These are phyloP conservation scores for Galeopterus variegatus DNA, from an alignment of 2,113 vertebrate genomes.

Conservation along the genomic window DNA sequence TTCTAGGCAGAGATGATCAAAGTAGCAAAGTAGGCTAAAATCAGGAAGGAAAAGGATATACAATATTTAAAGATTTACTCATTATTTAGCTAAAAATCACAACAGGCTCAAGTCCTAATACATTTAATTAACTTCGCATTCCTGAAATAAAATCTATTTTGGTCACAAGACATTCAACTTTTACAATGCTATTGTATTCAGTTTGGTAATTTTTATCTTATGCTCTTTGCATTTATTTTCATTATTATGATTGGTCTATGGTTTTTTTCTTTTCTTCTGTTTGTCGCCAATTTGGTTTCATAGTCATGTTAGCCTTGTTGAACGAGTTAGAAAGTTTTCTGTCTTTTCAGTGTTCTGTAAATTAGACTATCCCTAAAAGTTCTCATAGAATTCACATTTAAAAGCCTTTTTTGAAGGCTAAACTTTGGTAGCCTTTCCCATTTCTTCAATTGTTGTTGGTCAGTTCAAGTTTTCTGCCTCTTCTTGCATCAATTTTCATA, in stretches of 20 bases:
- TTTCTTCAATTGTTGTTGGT: no score
- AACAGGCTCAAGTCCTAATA: not conserved
- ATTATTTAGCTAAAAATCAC: not conserved
- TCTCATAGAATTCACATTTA: not conserved
- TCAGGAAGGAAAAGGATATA: not conserved
- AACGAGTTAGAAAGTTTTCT: not conserved
- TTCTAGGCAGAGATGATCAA: not conserved
- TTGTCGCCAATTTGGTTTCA: constrained; percentile 12
- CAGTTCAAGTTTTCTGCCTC: not conserved
- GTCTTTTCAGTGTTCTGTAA: not conserved
- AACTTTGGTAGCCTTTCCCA: no score
- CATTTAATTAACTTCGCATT: constrained; percentile 6
- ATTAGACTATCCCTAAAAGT: not conserved
- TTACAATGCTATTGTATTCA: not conserved
- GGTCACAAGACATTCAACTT: not conserved
- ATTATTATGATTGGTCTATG: not conserved
- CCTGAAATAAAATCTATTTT: constrained; percentile 17
- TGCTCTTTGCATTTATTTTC: constrained; percentile 12
- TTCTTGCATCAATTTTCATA: not conserved
- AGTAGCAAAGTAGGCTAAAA: not conserved
- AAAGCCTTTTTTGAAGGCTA: no score
- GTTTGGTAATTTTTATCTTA: constrained; percentile 21
- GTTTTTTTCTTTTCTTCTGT: constrained; percentile 12
- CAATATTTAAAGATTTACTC: constrained; percentile 7
- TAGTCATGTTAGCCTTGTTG: not conserved